phyloP scores from a whole-genome alignment of 2,113 vertebrate species.

The Pteruthius melanotis region DNA sequence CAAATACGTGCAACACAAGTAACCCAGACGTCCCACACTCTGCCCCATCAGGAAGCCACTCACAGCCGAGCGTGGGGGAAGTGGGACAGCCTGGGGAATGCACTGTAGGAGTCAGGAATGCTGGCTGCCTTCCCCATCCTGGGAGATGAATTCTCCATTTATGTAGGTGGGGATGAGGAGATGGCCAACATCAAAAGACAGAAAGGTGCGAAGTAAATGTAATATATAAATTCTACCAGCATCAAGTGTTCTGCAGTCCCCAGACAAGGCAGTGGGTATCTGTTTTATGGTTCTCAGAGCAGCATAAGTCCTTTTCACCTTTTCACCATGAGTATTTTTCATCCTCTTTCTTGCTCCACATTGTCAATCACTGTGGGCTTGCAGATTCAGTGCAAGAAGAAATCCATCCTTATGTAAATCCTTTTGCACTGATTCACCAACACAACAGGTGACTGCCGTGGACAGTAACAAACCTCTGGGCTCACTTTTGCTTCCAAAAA shows the following conservation, averaged over 20 bases:
- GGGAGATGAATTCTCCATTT: slow-evolving; percentile 2
- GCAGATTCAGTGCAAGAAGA: not conserved
- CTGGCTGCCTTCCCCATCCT: not conserved
- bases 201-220: not conserved
- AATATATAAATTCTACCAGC: not conserved
- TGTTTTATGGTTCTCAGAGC: not conserved
- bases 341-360: not conserved
- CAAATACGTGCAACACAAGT: not conserved
- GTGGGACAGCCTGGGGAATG: not conserved
- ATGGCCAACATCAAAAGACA: not conserved
- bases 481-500: not conserved
- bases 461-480: not conserved
- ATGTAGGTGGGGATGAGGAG: not conserved
- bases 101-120: slow-evolving; percentile 23
- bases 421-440: not conserved
- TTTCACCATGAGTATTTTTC: not conserved
- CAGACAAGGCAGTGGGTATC: not conserved
- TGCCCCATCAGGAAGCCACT: slow-evolving; percentile 35
- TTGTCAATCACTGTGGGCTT: not conserved
- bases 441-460: not conserved
- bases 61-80: not conserved
- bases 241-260: not conserved
- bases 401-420: not conserved
- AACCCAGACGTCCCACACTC: not conserved
- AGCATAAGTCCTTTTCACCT: not conserved